phyloP scores from a whole-genome alignment of 2,797 vertebrate genomes.

The Lepilemur septentrionalis region DNA sequence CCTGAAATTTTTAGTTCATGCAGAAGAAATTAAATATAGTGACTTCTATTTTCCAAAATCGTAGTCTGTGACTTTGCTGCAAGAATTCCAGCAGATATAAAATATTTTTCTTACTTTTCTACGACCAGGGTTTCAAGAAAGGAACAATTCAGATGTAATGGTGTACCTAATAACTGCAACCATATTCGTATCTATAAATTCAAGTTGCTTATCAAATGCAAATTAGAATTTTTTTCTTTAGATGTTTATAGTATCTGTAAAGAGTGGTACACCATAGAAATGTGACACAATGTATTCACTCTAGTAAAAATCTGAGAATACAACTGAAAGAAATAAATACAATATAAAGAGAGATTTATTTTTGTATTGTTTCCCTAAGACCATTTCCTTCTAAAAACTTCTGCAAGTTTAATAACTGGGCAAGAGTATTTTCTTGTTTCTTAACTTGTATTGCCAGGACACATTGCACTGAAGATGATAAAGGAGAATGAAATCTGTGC shows the following conservation, averaged over 20 bases:
- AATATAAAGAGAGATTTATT: neutral
- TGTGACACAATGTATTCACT: neutral
- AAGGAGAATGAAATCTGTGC: neutral
- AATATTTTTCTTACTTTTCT: neutral
- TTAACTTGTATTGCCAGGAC: neutral
- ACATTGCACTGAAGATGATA: neutral
- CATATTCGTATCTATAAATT: neutral
- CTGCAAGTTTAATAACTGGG: neutral
- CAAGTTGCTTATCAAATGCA: neutral
- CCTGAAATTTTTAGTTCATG: neutral
- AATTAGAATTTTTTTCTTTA: neutral
- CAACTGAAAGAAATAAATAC: neutral
- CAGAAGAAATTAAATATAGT: neutral
- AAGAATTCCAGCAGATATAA: neutral
- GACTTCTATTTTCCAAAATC: neutral
- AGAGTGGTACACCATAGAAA: neutral
- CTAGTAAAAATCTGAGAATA: neutral
- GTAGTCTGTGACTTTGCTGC: neutral
- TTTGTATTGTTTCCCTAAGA: neutral
- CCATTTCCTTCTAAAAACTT: neutral
- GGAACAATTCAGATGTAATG: neutral
- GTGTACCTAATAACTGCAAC: neutral
- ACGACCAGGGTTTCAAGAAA: neutral
- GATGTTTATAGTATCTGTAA: neutral
- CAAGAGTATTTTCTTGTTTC: neutral